Evolutionary conservation across 2,113 vertebrate species (phyloP).

Genomic region (Melospiza melodia): DNA sequence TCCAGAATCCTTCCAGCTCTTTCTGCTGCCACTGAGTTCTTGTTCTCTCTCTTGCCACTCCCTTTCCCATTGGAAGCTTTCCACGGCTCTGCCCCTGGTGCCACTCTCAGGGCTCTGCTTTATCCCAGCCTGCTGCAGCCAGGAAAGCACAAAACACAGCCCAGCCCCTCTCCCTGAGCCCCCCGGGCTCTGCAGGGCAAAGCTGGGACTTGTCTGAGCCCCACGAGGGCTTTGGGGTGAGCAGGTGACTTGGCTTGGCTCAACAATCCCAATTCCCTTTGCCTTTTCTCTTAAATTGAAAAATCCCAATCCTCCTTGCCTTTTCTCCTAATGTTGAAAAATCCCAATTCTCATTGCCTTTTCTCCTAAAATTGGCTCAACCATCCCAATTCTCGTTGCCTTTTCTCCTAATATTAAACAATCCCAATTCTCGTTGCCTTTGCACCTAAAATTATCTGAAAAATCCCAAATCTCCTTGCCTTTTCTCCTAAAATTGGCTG

Average conservation of each 20-base stretch:
- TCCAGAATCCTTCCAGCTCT: background rate
- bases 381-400: fast-evolving
- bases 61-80: constrained; percentile 16
- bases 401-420: too few relatives aligned
- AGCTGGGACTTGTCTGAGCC: background rate
- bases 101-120: background rate
- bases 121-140: background rate
- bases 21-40: background rate
- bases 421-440: too few relatives aligned
- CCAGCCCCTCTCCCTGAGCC: background rate
- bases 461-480: too few relatives aligned
- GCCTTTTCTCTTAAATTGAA: too few relatives aligned
- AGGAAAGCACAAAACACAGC: background rate
- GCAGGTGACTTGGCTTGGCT: background rate
- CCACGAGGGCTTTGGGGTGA: background rate
- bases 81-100: background rate
- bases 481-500: too few relatives aligned
- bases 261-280: too few relatives aligned
- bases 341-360: too few relatives aligned
- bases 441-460: too few relatives aligned
- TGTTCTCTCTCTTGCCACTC: background rate
- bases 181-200: background rate
- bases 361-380: too few relatives aligned
- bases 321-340: too few relatives aligned
- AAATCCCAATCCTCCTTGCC: too few relatives aligned